Evolutionary conservation across 1,140 invertebrate genomes (phyloP), one percentile per base, ranked within the genome.

Genomic region (Ericerus pela): DNA sequence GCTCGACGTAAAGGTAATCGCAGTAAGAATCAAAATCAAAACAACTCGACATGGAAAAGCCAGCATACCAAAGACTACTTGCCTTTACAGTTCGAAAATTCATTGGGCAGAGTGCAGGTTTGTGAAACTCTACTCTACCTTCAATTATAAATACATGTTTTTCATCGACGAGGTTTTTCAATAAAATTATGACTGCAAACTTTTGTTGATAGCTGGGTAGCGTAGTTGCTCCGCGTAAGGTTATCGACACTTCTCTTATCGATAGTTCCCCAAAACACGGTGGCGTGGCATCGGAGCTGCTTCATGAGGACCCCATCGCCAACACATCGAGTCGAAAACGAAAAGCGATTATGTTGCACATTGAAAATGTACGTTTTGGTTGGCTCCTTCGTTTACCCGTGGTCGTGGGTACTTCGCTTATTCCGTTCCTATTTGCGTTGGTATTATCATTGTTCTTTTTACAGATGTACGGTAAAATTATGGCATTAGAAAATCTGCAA

Each of bases 61-160:
- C 16, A 33, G 11, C 55, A 29, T 36, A 59, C 61, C 27, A 55
- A 54, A 47, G 58, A 53, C 11, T 64, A 64, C 31, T 60, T 59
- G 8, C 63, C 61, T 47, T 47, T 62, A 16, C 63, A 64, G 28
- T 63, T 63, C 57, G 63, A 64, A 61, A 64, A 64, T 51, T 64
- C 63, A 11, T 47, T 64, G 27, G 63, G 63, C 22, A 62, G 61
- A 57, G 52, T 64, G 4, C 58, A 62, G 56, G 63, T 64, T n/a
- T 24, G 27, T 58, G 14, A 18, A 20, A 24, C 14, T 8, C 16
- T 5, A 54, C 3, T 41, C 2, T 26, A 24, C 27, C 27, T 53
- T 31, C 12, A 37, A 24, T n/a, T n/a, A n/a, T n/a, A 18, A 8
- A 43, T 22, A 43, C 16, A 10, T 10, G 8, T 43, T 43, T 18